A percentile compares a stretch with the other conserved stretches of the same genome.
These are phyloP conservation scores for Meloidogyne floridensis DNA, from an alignment of 1,140 invertebrate genomes.

Conservation along the genomic window DNA sequence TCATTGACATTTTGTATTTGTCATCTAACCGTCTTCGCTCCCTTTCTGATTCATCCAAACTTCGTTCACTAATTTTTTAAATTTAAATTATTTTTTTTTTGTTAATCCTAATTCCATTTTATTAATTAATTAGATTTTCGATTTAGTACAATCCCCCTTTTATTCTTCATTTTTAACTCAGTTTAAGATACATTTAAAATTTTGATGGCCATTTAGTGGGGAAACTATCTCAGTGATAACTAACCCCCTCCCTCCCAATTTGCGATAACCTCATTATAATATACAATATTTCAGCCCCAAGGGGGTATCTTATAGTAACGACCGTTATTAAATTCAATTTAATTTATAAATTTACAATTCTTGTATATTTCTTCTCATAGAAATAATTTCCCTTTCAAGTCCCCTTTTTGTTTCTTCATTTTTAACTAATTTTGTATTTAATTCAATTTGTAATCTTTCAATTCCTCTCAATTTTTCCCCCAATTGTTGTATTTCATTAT, in stretches of 20 bases:
- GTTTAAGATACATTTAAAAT: no score
- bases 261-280: no score
- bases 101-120: no score
- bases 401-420: slow-evolving; percentile 56
- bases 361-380: slow-evolving; percentile 56
- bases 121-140: no score
- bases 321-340: slow-evolving; percentile 4
- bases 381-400: slow-evolving; percentile 60
- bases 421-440: slow-evolving; percentile 57
- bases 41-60: slow-evolving; percentile 56
- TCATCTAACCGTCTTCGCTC: slow-evolving; percentile 59
- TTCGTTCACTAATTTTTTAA: slow-evolving; percentile 54
- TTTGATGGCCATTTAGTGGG: no score
- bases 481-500: slow-evolving; percentile 65
- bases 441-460: slow-evolving; percentile 57
- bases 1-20: slow-evolving; percentile 53
- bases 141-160: no score
- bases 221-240: no score
- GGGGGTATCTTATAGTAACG: no score
- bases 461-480: slow-evolving; percentile 58
- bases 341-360: slow-evolving; percentile 45
- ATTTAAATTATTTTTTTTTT: neutral
- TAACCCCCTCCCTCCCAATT: no score
- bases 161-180: no score
- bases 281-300: no score